Conservation (phyloP, 2,888 invertebrate genomes). For the Philaethria dido region DNA sequence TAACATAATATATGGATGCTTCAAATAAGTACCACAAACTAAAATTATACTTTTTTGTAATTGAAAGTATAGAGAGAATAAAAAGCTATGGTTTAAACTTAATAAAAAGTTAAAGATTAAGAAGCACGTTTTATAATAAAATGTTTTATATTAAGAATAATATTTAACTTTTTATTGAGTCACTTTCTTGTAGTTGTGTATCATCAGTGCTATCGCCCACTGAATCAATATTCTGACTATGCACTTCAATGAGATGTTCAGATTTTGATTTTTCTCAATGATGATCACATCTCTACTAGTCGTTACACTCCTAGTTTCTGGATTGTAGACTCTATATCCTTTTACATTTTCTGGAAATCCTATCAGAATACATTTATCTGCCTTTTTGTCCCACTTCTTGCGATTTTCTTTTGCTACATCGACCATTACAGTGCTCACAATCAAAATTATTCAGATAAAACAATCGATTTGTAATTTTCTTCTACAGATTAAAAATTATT, state of each 20-base stretch:
- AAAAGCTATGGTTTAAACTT: no score
- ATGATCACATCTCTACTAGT: conserved; percentile 21
- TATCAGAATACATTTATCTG: conserved; percentile 7
- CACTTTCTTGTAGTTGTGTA: background rate
- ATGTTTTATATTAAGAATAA: no score
- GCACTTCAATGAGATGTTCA: background rate
- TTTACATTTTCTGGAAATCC: conserved; percentile 24
- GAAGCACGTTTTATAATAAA: no score
- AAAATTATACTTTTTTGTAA: no score
- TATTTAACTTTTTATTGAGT: no score
- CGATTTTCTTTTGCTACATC: conserved; percentile 41
- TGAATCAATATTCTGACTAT: background rate
- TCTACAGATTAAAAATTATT: no score
- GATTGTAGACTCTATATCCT: conserved; percentile 22
- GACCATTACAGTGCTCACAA: no score
- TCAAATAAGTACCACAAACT: no score
- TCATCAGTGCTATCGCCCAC: background rate
- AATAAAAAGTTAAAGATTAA: no score
- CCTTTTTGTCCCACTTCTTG: conserved; percentile 30
- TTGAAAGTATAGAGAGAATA: no score
- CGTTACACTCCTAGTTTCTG: background rate
- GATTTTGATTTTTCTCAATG: conserved; percentile 14
- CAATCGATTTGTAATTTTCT: no score
- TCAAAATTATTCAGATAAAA: no score
- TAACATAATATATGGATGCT: conserved; percentile 19